Evolutionary conservation across 2,797 vertebrate genomes (phyloP).

Genomic region (Gymnodraco acuticeps): DNA sequence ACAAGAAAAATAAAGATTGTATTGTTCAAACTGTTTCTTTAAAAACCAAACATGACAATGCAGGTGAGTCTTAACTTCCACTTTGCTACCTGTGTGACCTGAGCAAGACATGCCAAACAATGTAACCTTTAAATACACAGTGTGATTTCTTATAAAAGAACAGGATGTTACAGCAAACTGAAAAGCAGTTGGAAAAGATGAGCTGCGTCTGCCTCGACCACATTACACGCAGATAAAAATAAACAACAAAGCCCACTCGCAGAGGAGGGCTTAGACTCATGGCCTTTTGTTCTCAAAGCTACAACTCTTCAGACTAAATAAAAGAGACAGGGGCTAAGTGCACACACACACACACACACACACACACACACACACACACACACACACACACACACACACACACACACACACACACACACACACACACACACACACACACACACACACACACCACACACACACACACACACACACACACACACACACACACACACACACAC

Average conservation of each 20-base stretch:
- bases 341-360: constrained; percentile 4
- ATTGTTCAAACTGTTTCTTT: neutral
- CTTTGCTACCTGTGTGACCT: constrained; percentile 29
- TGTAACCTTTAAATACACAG: constrained; percentile 53
- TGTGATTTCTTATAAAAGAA: constrained; percentile 52
- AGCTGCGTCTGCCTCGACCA: constrained; percentile 21
- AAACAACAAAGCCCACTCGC: constrained; percentile 68
- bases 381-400: constrained; percentile 23
- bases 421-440: too few species aligned
- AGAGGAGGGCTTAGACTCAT: constrained; percentile 70
- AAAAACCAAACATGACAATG: constrained; percentile 4
- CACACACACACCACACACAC: too few species aligned
- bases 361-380: constrained; percentile 15
- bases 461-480: constrained; percentile 17
- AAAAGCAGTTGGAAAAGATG: constrained; percentile 38
- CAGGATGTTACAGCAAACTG: constrained; percentile 42
- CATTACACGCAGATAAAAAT: constrained; percentile 70
- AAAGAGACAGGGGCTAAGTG: constrained; percentile 49
- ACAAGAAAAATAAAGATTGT: neutral
- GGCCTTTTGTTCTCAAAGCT: constrained; percentile 67
- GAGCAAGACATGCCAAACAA: constrained; percentile 12
- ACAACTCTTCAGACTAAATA: constrained; percentile 66
- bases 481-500: constrained; percentile 15
- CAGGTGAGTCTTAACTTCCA: neutral
- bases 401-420: too few species aligned